Evolutionary conservation across 1,140 invertebrate genomes (phyloP).

Genomic region (Nephila pilipes): DNA sequence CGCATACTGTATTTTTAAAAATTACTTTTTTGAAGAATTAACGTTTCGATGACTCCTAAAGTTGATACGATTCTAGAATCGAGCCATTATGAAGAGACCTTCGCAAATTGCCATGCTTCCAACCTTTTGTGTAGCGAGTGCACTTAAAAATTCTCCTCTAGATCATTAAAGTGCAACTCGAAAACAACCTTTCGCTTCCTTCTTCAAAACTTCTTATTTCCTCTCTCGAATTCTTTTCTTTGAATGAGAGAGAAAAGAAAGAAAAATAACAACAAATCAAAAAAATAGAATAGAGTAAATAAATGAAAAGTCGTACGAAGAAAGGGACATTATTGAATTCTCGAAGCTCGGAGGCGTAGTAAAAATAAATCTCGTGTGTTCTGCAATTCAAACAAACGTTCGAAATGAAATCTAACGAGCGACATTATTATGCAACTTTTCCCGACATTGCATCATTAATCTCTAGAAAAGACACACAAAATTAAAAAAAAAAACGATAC

Average conservation of each 20-base stretch:
- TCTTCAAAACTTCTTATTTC: neutral
- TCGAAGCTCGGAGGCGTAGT: neutral
- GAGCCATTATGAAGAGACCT: too few relatives aligned
- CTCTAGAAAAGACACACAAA: neutral
- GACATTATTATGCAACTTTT: neutral
- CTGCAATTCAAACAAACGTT: constrained; percentile 17
- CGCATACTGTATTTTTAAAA: too few relatives aligned
- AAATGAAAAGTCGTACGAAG: neutral
- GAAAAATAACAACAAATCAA: neutral
- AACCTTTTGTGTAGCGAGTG: too few relatives aligned
- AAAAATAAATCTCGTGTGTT: neutral
- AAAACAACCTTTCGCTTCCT: constrained; percentile 30
- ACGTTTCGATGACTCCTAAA: too few relatives aligned
- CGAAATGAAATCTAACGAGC: constrained; percentile 10
- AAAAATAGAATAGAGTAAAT: neutral
- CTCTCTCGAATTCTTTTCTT: neutral
- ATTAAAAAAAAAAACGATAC: neutral
- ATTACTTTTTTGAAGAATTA: too few relatives aligned
- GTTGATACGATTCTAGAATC: too few relatives aligned
- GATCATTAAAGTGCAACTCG: neutral
- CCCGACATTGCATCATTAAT: constrained; percentile 20
- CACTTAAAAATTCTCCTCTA: too few relatives aligned
- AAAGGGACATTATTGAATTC: neutral
- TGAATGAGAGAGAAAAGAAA: neutral
- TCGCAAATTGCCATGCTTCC: too few relatives aligned